Conservation (phyloP, 2,797 vertebrate species). For the Coracias cyanogaster region DNA sequence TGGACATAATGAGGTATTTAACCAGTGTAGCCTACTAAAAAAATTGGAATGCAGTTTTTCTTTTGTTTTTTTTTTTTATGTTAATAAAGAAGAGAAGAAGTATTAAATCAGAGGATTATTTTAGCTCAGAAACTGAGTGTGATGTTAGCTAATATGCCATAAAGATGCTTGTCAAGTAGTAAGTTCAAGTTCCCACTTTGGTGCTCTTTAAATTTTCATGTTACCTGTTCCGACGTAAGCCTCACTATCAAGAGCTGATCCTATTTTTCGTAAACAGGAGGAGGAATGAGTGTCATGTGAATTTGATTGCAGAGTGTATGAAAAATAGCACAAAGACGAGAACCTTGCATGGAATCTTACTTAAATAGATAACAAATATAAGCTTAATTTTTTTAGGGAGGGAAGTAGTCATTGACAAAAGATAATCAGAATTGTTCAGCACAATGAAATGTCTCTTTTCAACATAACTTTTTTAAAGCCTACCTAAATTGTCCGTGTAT, state of each 20-base stretch:
- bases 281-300: not conserved
- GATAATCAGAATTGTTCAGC: not conserved
- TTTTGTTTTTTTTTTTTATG: not conserved
- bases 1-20: not conserved
- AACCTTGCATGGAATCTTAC: not conserved
- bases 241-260: not conserved
- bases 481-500: not conserved
- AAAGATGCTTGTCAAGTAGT: accelerated
- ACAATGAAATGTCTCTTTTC: not conserved
- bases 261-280: not conserved
- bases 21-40: not conserved
- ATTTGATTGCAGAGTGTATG: not conserved
- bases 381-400: not conserved
- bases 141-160: not conserved
- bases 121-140: not conserved
- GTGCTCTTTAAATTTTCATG: not conserved
- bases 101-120: not conserved
- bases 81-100: not conserved
- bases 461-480: not conserved
- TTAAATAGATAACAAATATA: not conserved
- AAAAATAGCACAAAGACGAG: not conserved
- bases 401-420: not conserved
- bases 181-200: not conserved
- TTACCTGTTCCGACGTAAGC: not conserved
- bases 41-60: not conserved